These are phyloP conservation scores for Amphipoea oculea DNA, from an alignment of 2,888 invertebrate species.

Conservation along the genomic window DNA sequence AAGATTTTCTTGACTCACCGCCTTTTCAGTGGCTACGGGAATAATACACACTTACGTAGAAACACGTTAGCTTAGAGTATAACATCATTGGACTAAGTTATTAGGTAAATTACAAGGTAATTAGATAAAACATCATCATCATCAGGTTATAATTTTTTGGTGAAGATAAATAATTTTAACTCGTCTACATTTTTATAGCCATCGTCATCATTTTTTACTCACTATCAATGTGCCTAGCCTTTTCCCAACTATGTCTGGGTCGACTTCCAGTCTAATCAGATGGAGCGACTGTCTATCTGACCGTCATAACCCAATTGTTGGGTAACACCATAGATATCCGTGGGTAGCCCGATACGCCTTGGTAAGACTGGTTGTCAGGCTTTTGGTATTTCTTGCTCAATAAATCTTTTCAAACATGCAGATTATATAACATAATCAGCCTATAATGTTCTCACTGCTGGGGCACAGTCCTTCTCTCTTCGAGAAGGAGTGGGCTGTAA, in stretches of 20 bases:
- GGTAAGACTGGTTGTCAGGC: too few species aligned
- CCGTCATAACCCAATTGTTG: too few species aligned
- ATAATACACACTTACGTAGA: background rate
- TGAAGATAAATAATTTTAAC: background rate
- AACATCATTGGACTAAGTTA: background rate
- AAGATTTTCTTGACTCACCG: slow-evolving; percentile 33
- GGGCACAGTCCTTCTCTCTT: too few species aligned
- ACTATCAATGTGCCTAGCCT: background rate
- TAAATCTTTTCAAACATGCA: background rate
- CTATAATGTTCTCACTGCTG: too few species aligned
- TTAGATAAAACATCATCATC: background rate
- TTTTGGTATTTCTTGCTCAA: background rate
- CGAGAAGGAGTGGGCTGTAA: too few species aligned
- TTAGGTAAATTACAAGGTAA: background rate
- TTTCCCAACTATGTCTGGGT: background rate
- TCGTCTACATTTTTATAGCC: background rate
- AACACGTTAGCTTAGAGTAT: too few species aligned
- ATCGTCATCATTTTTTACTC: too few species aligned
- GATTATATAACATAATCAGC: background rate
- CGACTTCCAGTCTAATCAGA: background rate
- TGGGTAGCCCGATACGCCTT: too few species aligned
- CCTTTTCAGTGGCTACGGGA: background rate
- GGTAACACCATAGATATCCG: too few species aligned
- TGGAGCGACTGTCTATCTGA: background rate
- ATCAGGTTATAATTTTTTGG: too few species aligned